Evolutionary conservation across 2,797 vertebrate genomes (phyloP), one percentile per base, ranked within the genome.

Genomic region (Lophotriccus pileatus): DNA sequence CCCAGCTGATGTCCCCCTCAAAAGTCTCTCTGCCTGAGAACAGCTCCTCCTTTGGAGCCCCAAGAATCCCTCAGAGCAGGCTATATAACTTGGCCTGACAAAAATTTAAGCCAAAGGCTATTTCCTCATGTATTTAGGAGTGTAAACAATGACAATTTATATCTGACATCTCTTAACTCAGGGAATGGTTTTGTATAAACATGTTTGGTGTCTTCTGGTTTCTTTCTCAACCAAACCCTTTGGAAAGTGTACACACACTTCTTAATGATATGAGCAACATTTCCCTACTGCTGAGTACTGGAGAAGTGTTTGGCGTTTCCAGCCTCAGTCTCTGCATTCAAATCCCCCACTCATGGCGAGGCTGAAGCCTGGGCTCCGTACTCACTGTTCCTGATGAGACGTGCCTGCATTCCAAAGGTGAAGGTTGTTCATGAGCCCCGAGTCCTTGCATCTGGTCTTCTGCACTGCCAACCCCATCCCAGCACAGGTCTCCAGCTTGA

Each of bases 291-390:
- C 70, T 37, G 36, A 12, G 1, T 52, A 63, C n/a, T 9, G 6
- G 47, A 76, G 67, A 59, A 55, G n/a, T 72, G 39, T 44, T 87
- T 85, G 55, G 47, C 39, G 46, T 37, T 62, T 75, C 73, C 83
- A 84, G 3, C 25, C 41, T 87, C 73, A 81, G 39, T 55, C 56
- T 83, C 76, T 5, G 3, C 2, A 1, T 68, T 52, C 62, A 76
- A 74, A 81, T 69, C 25, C 77, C 55, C 43, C 25, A 7, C 4
- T 0, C 36, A 5, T 0, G 0, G 39, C 0, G 0, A 66, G 39
- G 52, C 58, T 78, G 59, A 73, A 82, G 74, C 52, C 77, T 73
- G 70, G 47, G 14, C 30, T 70, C 79, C 0, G 2, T 50, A 15
- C 46, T 59, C 46, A 67, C 44, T 92, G 32, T 6, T 87, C 23